Conservation (phyloP, 2,888 invertebrate genomes). For the Tipula unca region DNA sequence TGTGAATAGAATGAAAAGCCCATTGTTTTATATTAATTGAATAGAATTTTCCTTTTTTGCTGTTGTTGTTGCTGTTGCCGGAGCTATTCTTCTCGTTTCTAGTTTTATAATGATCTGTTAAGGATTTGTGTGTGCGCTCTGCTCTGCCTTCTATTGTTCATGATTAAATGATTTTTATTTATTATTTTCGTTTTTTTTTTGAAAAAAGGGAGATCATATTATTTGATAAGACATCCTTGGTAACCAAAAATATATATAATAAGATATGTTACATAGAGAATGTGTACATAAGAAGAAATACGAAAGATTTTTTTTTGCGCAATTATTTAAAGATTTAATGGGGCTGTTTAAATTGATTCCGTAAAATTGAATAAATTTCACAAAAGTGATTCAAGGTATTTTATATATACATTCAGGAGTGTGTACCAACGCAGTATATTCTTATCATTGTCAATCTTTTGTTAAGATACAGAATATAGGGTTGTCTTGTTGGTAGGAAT, state of each 20-base stretch:
- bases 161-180: constrained; percentile 14
- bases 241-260: background rate
- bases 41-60: background rate
- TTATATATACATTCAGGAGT: background rate
- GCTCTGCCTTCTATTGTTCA: background rate
- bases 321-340: background rate
- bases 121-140: background rate
- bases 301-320: background rate
- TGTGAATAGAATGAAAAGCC: background rate
- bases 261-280: background rate
- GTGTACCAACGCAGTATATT: background rate
- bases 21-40: constrained; percentile 9
- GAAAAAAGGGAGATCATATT: background rate
- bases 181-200: background rate
- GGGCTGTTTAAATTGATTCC: background rate
- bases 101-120: background rate
- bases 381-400: background rate
- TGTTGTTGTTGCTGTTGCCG: background rate
- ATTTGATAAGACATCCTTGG: constrained; percentile 14
- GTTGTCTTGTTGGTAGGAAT: background rate
- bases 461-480: background rate
- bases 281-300: background rate
- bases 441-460: background rate
- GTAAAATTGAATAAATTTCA: background rate
- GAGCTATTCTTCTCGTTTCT: background rate